Evolutionary conservation across 2,797 vertebrate species (phyloP).

Genomic region (Lagocephalus sceleratus): DNA sequence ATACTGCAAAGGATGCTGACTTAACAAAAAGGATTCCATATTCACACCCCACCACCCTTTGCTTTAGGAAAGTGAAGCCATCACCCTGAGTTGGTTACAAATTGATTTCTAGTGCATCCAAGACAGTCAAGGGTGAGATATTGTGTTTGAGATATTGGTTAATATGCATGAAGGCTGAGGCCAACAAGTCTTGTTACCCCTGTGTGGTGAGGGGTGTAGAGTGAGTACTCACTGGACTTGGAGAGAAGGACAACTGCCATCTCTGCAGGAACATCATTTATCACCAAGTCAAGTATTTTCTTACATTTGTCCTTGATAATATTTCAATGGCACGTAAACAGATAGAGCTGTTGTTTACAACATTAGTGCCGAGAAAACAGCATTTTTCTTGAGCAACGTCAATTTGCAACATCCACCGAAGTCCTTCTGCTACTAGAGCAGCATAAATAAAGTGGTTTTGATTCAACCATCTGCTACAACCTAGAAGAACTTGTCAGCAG

Average conservation of each 20-base stretch:
- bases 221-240: conserved; percentile 46
- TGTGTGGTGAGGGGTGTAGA: conserved; percentile 40
- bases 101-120: conserved; percentile 57
- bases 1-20: conserved; percentile 49
- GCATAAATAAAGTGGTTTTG: too few species aligned
- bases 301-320: background rate
- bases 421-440: too few species aligned
- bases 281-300: conserved; percentile 29
- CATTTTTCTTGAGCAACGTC: too few species aligned
- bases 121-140: conserved; percentile 38
- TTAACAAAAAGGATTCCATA: conserved; percentile 45
- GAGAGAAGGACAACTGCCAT: conserved; percentile 62
- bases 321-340: too few species aligned
- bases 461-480: too few species aligned
- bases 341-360: too few species aligned
- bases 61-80: conserved; percentile 37
- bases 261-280: conserved; percentile 50
- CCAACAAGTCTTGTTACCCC: conserved; percentile 39
- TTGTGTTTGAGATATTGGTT: conserved; percentile 60
- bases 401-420: too few species aligned
- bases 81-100: conserved; percentile 50
- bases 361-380: too few species aligned
- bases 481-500: too few species aligned
- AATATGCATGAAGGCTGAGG: conserved; percentile 59
- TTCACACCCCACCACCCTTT: conserved; percentile 28